These are phyloP conservation scores for Lycophotia porphyrea DNA, from an alignment of 2,888 invertebrate genomes.

Conservation along the genomic window DNA sequence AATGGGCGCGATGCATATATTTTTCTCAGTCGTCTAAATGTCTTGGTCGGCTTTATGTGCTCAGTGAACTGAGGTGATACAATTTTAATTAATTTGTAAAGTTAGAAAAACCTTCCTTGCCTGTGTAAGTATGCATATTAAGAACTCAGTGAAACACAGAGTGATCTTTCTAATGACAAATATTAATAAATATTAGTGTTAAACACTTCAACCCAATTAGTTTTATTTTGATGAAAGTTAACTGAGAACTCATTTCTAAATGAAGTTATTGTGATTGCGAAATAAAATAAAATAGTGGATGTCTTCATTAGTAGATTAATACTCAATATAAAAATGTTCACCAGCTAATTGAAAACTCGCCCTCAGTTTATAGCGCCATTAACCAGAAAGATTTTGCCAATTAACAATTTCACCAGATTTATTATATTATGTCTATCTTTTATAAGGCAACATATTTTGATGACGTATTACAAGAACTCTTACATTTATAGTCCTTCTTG, in stretches of 20 bases:
- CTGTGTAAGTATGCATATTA: neutral
- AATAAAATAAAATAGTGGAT: neutral
- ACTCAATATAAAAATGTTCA: neutral
- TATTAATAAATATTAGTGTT: neutral
- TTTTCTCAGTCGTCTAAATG: constrained; percentile 4
- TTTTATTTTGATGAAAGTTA: constrained; percentile 1
- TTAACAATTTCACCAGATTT: neutral
- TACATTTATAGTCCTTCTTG: constrained; percentile 80
- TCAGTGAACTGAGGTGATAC: neutral
- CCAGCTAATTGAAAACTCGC: neutral
- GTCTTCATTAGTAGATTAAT: neutral
- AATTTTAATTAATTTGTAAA: neutral
- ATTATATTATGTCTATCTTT: neutral
- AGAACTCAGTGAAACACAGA: constrained; percentile 1
- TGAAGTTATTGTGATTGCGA: neutral
- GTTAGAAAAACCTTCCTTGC: constrained; percentile 7
- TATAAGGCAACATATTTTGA: neutral
- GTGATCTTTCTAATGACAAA: neutral
- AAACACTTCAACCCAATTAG: neutral
- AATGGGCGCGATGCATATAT: neutral
- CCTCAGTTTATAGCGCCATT: neutral
- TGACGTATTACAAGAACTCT: constrained; percentile 56
- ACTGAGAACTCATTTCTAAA: neutral
- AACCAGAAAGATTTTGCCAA: neutral
- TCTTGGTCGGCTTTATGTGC: constrained; percentile 23